Evolutionary conservation across 1,140 invertebrate genomes (phyloP), one percentile per base, ranked within the genome.

Genomic region (Diorhabda carinulata): DNA sequence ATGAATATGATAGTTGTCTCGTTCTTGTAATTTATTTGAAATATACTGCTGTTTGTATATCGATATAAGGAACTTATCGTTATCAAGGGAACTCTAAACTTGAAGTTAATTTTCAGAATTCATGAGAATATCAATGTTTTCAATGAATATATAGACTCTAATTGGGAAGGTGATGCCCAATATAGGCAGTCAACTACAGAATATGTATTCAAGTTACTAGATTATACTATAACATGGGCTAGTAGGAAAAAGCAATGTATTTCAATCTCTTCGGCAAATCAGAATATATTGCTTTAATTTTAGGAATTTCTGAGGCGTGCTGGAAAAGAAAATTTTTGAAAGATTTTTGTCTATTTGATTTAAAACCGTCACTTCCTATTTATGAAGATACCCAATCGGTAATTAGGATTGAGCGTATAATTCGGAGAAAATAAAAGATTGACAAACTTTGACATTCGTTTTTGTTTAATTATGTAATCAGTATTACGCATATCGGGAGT

Each of bases 171-270:
- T 5, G 74, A 80, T 58, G 70, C 4, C 5, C 10, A 69, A 8
- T 78, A 82, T 47, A 74, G 80, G 60, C 81, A 78, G 72, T 83
- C 80, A 42, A 83, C 78, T 43, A 78, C 77, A 10, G 81, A 81
- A 4, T 81, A 73, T 66, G 63, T 77, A 43, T 80, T 82, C 72
- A 72, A 74, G 70, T 42, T 75, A 8, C 59, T 69, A 67, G 65
- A 69, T 40, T 56, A 56, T 67, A 65, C 67, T n/a, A 64, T 75
- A 56, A 43, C 5, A 57, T 76, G 74, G 74, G 40, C 7, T 4
- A 64, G 66, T 44, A 67, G 57, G 40, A 77, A 78, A 69, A 76
- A 78, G 66, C 43, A 56, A 64, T 57, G 7, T 64, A 72, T 77
- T 7, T 47, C 77, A 7, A 58, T 72, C 5, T 74, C 72, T 4